Conservation (phyloP, 35 echinoderm and acorn worm genomes). For the Ophiothrix spiculata region DNA sequence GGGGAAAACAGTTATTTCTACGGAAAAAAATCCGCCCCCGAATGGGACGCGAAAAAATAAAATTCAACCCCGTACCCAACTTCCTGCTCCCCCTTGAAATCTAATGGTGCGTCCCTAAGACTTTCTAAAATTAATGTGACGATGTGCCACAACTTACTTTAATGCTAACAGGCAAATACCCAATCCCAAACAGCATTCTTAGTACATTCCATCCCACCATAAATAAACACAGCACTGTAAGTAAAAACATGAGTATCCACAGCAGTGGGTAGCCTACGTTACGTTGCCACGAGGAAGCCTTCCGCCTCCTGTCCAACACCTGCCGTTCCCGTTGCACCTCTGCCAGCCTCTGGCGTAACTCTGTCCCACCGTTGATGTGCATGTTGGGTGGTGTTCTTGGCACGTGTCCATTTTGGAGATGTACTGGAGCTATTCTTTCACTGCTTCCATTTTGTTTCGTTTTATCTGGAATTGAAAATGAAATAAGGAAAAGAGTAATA, state of each 20-base stretch:
- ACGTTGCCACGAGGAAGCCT: slow-evolving; percentile 84
- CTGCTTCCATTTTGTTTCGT: neutral
- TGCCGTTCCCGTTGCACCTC: slow-evolving; percentile 54
- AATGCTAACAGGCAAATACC: slow-evolving; percentile 77
- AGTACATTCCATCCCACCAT: slow-evolving; percentile 92
- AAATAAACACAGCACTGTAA: slow-evolving; percentile 78
- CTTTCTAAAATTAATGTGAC: no score
- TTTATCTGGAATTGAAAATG: neutral
- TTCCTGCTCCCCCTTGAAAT: no score
- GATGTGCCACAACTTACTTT: slow-evolving; percentile 74
- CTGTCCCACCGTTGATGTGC: slow-evolving; percentile 38
- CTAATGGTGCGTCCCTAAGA: no score
- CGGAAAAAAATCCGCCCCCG: no score
- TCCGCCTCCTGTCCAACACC: slow-evolving; percentile 71
- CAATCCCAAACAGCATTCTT: slow-evolving; percentile 79
- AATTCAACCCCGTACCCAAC: no score
- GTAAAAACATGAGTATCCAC: slow-evolving; percentile 84
- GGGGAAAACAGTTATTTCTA: no score
- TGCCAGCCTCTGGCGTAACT: slow-evolving; percentile 48
- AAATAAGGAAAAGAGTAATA: no score
- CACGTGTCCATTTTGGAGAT: neutral
- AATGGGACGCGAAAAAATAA: no score
- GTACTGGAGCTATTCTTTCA: neutral
- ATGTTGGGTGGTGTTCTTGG: slow-evolving; percentile 11
- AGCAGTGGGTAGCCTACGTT: slow-evolving; percentile 88